Percentiles rank a stretch among this genome's conserved stretches.
Evolutionary conservation across 2,888 invertebrate genomes (phyloP).

Genomic region (Perizoma affinitatum): DNA sequence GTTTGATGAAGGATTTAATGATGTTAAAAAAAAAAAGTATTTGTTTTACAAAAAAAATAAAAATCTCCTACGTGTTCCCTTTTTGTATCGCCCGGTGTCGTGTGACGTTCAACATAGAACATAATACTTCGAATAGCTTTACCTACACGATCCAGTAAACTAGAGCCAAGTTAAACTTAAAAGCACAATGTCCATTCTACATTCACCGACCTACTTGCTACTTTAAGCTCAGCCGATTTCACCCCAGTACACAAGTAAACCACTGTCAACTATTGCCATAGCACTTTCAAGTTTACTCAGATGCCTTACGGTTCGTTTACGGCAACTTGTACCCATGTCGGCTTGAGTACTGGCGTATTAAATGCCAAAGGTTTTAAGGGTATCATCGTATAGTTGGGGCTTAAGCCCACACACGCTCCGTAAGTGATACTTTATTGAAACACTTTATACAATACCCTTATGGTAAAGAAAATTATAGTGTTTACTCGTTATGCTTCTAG

Average conservation of each 20-base stretch:
- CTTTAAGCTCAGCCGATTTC: constrained; percentile 35
- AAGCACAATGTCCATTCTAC: constrained; percentile 30
- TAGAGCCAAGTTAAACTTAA: constrained; percentile 31
- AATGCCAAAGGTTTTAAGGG: constrained; percentile 26
- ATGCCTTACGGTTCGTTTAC: constrained; percentile 8
- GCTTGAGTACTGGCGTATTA: constrained; percentile 2
- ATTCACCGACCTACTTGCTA: constrained; percentile 37
- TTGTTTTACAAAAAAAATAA: too few relatives aligned
- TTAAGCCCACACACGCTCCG: constrained; percentile 24
- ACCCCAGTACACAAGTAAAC: constrained; percentile 27
- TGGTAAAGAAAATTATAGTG: constrained; percentile 14
- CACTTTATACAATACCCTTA: constrained; percentile 16
- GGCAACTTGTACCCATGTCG: not conserved
- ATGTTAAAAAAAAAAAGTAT: too few relatives aligned
- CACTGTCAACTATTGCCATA: constrained; percentile 3
- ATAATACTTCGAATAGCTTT: constrained; percentile 15
- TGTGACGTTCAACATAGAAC: constrained; percentile 15
- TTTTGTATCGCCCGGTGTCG: too few relatives aligned
- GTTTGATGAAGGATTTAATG: too few relatives aligned
- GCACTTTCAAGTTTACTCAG: constrained; percentile 10
- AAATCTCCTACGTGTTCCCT: too few relatives aligned
- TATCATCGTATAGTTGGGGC: constrained; percentile 23
- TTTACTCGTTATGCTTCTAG: constrained; percentile 12
- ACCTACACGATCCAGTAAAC: constrained; percentile 31
- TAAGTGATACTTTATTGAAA: constrained; percentile 20